Evolutionary conservation across 2,888 invertebrate genomes (phyloP), one percentile per base, ranked within the genome.

Genomic region (Drosophila monieri): DNA sequence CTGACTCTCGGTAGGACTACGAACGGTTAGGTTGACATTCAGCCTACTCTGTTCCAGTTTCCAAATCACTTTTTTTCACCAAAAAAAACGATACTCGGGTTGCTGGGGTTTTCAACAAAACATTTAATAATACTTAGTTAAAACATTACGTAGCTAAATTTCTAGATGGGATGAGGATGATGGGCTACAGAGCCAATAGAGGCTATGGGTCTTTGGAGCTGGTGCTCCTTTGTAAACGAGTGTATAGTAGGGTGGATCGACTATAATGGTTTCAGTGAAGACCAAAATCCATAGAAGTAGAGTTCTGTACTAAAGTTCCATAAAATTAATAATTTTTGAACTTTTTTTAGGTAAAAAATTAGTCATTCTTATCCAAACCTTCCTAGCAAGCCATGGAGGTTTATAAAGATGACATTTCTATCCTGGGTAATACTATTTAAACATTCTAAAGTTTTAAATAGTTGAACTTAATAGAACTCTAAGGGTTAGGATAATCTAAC

Each of bases 21-120:
- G 23, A 0, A 3, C 30, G 47, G 15, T 35, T 47, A 72, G 57
- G 37, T 43, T 46, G 37, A 18, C 2, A 25, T 6, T n/a, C 30
- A 4, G 73, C 18, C 78, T 73, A 70, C 80, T 81, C 14, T 30
- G 77, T 76, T 1, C 1, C 1, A 0, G 5, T 8, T 15, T 46
- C 30, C 6, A 0, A 2, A 6, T n/a, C 9, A 12, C n/a, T 6
- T 18, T 27, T 4, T n/a, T 23, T 15, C 14, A 12, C 8, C 4
- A 21, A 44, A 21, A 12, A 9, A 27, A 14, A 57, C 18, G n/a
- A 9, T 43, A 12, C 21, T 23, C 6, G 5, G 21, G 1, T 9
- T 1, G 0, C 43, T 43, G 6, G 27, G 41, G 8, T 60, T 48
- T 62, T 52, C 37, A 46, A 65, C 46, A 64, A 41, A 15, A 32